Evolutionary conservation across 2,797 vertebrate species (phyloP), one percentile per base, ranked within the genome.

Genomic region (Gymnocypris eckloni): DNA sequence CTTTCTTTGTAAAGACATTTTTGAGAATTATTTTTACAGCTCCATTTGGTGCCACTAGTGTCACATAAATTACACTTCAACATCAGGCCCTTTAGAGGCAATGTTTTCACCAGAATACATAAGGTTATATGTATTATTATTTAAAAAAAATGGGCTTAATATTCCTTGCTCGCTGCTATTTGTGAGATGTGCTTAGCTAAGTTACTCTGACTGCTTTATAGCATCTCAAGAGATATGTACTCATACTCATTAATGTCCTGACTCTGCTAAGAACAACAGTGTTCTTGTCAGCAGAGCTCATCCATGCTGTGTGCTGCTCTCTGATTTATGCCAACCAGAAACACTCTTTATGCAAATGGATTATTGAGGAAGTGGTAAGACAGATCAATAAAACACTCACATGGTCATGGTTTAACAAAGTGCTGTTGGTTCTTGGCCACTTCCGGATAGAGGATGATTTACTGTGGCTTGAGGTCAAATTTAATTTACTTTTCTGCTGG

Each of bases 361-460:
- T 94, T 94, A 94, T 94, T 94, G 94, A 94, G 92, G 91, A 91
- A 90, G 92, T 91, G 91, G 91, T 50, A 90, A 79, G 82, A 75
- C 91, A 88, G 91, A 95, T 95, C 94, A 89, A 95, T 95, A 95
- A 94, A 94, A 88, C 92, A 93, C 94, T 93, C 93, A 94, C 94
- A 93, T 88, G 89, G 91, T 92, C 92, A 91, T 91, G 89, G 91
- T 92, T 93, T 92, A 94, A 94, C 92, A 93, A 93, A 94, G 92
- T 91, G 91, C 79, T 89, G 89, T 93, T 92, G 81, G 80, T 87
- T 86, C 87, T 91, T 88, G 88, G 92, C 89, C 56, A 41, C 81
- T 50, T 91, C 88, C 28, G 89, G 52, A 90, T 91, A 85, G 79
- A 82, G 12, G 20, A 75, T 93, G 93, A 94, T 94, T 90, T 93